Evolutionary conservation across 2,113 vertebrate genomes (phyloP).

Genomic region (Carettochelys insculpta): DNA sequence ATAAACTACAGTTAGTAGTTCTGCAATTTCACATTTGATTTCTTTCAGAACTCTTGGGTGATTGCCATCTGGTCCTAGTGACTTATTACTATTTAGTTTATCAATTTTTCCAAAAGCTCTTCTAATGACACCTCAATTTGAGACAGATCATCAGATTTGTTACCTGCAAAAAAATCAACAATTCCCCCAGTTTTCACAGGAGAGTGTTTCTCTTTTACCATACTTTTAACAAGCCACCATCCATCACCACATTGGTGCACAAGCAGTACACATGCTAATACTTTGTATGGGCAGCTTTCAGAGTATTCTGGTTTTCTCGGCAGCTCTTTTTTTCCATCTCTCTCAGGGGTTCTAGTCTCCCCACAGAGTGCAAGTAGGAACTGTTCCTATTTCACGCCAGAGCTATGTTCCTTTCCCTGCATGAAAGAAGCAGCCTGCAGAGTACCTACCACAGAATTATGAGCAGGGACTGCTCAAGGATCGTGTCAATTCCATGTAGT

Average conservation of each 20-base stretch:
- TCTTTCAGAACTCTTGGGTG: too few relatives aligned
- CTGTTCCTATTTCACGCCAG: constrained; percentile 24
- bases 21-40: too few relatives aligned
- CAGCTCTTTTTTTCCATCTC: background rate
- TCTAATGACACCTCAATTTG: too few relatives aligned
- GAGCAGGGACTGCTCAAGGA: background rate
- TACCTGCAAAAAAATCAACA: too few relatives aligned
- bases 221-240: background rate
- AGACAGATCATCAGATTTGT: too few relatives aligned
- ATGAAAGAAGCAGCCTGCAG: background rate
- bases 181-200: background rate
- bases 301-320: background rate
- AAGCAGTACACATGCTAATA: background rate
- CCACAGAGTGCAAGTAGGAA: background rate
- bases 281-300: background rate
- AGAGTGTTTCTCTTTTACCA: background rate
- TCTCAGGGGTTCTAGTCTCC: background rate
- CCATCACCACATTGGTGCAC: background rate
- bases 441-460: background rate
- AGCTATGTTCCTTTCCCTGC: fast-evolving
- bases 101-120: too few relatives aligned
- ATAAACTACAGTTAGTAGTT: too few relatives aligned
- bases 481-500: background rate
- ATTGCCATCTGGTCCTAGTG: too few relatives aligned
- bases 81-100: too few relatives aligned